These are phyloP conservation scores for Cephalopterus ornatus DNA, from an alignment of 2,113 vertebrate species.

Conservation along the genomic window DNA sequence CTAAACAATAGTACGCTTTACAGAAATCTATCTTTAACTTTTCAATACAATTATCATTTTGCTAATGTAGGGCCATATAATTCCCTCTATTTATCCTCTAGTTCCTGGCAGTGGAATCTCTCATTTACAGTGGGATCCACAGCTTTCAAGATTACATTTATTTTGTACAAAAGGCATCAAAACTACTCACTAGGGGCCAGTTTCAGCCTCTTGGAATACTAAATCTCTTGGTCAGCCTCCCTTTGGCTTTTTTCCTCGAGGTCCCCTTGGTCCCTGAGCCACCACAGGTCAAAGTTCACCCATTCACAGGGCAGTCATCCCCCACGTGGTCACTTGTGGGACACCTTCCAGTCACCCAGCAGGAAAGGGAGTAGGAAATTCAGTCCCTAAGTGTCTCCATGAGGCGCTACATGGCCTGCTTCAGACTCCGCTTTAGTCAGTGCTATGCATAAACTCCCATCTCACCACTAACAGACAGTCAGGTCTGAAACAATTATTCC, in stretches of 20 bases:
- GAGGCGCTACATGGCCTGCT: neutral
- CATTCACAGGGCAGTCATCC: neutral
- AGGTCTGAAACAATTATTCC: neutral
- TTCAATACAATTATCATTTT: neutral
- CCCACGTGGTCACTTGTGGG: neutral
- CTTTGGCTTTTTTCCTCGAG: neutral
- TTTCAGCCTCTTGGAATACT: neutral
- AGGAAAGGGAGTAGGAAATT: neutral
- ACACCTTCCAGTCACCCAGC: neutral
- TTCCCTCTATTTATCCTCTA: neutral
- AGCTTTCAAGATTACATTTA: neutral
- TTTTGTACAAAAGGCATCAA: neutral
- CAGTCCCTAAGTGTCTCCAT: accelerated
- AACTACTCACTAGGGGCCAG: neutral
- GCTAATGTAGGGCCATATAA: neutral
- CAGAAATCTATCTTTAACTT: neutral
- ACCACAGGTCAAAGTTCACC: neutral
- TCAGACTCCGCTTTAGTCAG: neutral
- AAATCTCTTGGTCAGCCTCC: neutral
- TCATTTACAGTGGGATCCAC: neutral
- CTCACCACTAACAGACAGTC: neutral
- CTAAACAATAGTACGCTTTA: neutral
- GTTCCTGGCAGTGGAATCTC: neutral
- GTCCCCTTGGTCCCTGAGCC: neutral
- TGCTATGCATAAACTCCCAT: neutral